A percentile compares a stretch with the other conserved stretches of the same genome.
Evolutionary conservation across 2,113 vertebrate genomes (phyloP).

Genomic region (Cyanistes caeruleus): DNA sequence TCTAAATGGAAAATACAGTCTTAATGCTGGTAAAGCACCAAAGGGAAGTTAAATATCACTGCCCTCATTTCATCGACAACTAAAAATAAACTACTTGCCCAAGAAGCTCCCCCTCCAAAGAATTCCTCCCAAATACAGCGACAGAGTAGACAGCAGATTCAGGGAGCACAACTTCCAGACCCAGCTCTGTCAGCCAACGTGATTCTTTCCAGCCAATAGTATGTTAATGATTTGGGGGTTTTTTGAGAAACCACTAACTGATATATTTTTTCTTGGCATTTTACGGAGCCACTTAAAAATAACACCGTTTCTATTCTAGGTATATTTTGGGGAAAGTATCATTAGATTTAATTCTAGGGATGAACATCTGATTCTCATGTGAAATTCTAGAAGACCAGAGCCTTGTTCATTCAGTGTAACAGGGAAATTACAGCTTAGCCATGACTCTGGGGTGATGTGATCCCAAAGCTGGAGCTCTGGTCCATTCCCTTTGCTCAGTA

Average conservation of each 20-base stretch:
- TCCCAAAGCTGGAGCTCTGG: background rate
- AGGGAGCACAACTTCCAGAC: background rate
- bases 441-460: background rate
- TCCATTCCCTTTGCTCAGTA: background rate
- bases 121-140: background rate
- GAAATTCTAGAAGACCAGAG: background rate
- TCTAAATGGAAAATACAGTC: background rate
- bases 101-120: background rate
- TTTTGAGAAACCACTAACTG: conserved; percentile 34
- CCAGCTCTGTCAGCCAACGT: background rate
- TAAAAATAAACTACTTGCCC: background rate
- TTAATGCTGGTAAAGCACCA: background rate
- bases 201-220: background rate
- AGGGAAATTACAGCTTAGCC: background rate
- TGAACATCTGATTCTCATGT: background rate
- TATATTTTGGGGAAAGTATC: background rate
- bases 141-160: background rate
- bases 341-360: background rate
- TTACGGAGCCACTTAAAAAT: background rate
- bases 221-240: background rate
- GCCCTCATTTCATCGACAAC: background rate
- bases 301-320: background rate
- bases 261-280: background rate
- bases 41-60: background rate
- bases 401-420: background rate